Percentiles rank a stretch among this genome's conserved stretches.
Evolutionary conservation across 2,113 vertebrate genomes (phyloP).

Genomic region (Ptilonorhynchus violaceus): DNA sequence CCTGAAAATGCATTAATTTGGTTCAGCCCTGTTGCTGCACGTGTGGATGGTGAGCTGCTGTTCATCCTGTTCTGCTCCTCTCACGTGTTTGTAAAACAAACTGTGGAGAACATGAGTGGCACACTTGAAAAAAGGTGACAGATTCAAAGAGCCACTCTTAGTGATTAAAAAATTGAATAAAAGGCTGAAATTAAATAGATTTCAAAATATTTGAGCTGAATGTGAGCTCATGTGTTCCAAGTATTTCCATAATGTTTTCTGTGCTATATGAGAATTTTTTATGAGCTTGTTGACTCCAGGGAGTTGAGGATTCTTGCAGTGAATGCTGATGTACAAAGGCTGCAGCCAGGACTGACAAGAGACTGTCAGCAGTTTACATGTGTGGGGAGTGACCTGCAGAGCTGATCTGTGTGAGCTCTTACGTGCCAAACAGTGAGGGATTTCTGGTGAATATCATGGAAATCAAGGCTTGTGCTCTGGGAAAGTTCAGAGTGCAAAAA

Average conservation of each 20-base stretch:
- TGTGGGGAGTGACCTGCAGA: not conserved
- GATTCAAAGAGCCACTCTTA: not conserved
- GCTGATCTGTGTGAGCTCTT: not conserved
- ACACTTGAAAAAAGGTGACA: not conserved
- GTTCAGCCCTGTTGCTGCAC: not conserved
- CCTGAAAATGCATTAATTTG: accelerated
- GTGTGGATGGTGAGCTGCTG: accelerated
- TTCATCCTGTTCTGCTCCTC: not conserved
- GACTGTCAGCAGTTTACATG: not conserved
- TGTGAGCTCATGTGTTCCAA: not conserved
- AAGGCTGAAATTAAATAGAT: not conserved
- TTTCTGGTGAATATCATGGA: not conserved
- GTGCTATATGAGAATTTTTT: not conserved
- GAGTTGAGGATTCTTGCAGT: not conserved
- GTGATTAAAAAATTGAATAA: not conserved
- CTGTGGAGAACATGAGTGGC: accelerated
- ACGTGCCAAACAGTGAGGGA: accelerated
- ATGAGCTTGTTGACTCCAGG: not conserved
- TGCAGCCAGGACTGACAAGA: not conserved
- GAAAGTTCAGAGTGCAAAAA: accelerated
- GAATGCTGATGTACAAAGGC: not conserved
- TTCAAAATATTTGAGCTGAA: not conserved
- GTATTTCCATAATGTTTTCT: not conserved
- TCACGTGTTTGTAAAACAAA: not conserved
- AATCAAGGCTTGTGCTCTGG: not conserved